A percentile compares a stretch with the other conserved stretches of the same genome.
Conservation (phyloP, 2,797 vertebrate species). For the Eupleurogrammus muticus region DNA sequence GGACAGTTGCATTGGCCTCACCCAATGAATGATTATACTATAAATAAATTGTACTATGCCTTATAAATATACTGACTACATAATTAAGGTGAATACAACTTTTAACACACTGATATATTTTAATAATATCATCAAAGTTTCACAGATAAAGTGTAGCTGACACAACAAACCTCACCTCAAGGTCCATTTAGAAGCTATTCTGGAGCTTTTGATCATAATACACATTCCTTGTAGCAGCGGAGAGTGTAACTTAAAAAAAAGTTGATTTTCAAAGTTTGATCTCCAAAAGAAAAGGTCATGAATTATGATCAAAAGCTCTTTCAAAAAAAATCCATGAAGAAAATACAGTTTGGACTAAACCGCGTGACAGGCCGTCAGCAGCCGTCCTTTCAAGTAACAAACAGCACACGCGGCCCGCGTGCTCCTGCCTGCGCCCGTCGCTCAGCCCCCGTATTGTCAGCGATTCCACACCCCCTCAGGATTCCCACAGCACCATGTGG, state of each 20-base stretch:
- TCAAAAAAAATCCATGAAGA: conserved; percentile 31
- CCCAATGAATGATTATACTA: neutral
- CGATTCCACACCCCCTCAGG: conserved; percentile 58
- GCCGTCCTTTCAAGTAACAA: conserved; percentile 42
- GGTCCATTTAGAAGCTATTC: neutral
- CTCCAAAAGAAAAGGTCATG: neutral
- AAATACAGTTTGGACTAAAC: conserved; percentile 30
- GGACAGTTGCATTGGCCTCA: neutral
- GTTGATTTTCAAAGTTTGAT: conserved; percentile 20
- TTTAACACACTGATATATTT: neutral
- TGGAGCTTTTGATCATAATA: neutral
- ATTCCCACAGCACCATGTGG: conserved; percentile 71
- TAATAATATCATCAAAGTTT: conserved; percentile 2
- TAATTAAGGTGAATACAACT: too few species aligned
- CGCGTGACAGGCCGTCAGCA: conserved; percentile 46
- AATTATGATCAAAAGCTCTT: neutral
- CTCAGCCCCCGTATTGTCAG: conserved; percentile 68
- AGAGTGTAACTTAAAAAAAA: neutral
- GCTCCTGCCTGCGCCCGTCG: conserved; percentile 57
- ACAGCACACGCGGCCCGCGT: conserved; percentile 46
- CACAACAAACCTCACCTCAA: neutral
- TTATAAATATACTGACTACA: neutral
- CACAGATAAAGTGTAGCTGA: conserved; percentile 1
- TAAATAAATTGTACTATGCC: neutral
- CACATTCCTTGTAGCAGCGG: neutral